These are phyloP conservation scores for Leucophenga montana DNA, from an alignment of 2,888 invertebrate species.

Conservation along the genomic window DNA sequence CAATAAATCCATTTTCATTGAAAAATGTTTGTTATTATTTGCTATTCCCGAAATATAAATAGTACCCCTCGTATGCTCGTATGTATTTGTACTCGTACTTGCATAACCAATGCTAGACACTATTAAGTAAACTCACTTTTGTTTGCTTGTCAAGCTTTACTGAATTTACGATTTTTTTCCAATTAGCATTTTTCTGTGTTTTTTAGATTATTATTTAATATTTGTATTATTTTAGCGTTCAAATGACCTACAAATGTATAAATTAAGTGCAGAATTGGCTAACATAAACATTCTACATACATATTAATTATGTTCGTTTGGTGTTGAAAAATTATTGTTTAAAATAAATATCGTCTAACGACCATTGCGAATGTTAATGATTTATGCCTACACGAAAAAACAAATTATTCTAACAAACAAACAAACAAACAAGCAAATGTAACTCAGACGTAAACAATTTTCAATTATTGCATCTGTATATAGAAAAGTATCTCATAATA, in stretches of 20 bases:
- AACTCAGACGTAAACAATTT: no score
- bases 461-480: no score
- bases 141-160: slow-evolving; percentile 3
- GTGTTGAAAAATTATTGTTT: not conserved
- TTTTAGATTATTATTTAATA: not conserved
- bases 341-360: slow-evolving; percentile 2
- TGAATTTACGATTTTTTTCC: not conserved
- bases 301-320: not conserved
- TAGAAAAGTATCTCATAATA: not conserved
- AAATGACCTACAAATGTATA: not conserved
- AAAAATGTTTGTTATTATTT: no score
- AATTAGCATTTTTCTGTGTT: not conserved
- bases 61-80: no score
- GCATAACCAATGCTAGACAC: no score
- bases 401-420: no score
- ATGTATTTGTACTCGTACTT: no score
- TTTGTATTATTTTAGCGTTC: not conserved
- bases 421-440: no score
- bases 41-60: no score
- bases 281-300: no score
- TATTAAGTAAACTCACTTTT: not conserved
- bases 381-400: slow-evolving; percentile 21
- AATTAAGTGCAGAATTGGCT: not conserved
- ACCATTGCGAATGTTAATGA: slow-evolving; percentile 23
- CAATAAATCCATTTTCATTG: no score